A percentile compares a stretch with the other conserved stretches of the same genome.
phyloP scores from a whole-genome alignment of 2,797 vertebrate species.

The Hydrolagus colliei region DNA sequence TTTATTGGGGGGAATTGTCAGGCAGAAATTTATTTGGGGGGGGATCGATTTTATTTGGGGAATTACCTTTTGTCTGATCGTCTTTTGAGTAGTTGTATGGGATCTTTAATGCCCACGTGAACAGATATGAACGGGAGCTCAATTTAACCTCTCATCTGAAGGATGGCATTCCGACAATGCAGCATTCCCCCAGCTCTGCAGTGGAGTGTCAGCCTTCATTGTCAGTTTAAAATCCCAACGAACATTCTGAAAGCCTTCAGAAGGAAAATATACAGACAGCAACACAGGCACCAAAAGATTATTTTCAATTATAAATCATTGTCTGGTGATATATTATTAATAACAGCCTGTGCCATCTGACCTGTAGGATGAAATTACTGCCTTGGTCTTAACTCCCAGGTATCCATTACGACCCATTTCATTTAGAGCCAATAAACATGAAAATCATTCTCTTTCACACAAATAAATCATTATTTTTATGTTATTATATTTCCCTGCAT shows the following conservation, averaged over 20 bases:
- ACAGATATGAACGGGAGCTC: background rate
- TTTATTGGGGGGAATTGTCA: no score
- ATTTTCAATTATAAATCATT: background rate
- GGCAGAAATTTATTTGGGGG: no score
- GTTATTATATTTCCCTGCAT: no score
- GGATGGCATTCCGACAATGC: background rate
- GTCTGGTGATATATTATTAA: background rate
- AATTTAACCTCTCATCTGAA: background rate
- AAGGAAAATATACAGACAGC: background rate
- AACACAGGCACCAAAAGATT: background rate
- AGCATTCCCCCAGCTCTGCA: background rate
- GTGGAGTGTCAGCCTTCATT: no score
- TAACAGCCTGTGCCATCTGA: background rate
- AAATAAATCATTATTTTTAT: background rate
- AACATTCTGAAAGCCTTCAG: background rate
- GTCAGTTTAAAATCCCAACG: background rate
- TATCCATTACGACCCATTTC: background rate
- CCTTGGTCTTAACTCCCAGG: background rate
- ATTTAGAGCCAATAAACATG: background rate
- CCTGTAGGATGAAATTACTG: conserved; percentile 5
- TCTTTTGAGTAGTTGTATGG: background rate
- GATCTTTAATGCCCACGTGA: background rate
- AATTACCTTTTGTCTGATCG: background rate
- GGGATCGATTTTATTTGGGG: no score
- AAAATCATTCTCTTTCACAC: background rate